Evolutionary conservation across 2,888 invertebrate genomes (phyloP), one percentile per base, ranked within the genome.

Genomic region (Ochropleura leucogaster): DNA sequence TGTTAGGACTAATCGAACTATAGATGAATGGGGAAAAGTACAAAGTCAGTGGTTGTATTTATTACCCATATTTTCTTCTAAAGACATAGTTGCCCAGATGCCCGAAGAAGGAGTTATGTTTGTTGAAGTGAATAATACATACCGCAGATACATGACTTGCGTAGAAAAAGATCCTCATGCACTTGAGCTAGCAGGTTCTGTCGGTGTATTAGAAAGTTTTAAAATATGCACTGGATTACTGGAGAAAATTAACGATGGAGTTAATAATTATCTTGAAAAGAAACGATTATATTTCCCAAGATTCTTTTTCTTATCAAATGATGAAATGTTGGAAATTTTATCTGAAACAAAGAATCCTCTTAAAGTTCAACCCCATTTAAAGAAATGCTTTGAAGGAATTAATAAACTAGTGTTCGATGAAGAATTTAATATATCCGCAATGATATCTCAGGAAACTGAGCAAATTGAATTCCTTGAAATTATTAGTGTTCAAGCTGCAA

Each of bases 261-360:
- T 99, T 0, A 97, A 98, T 85, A 97, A 97, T 86, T 99, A 98
- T 91, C 95, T 99, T 79, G 98, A 98, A 94, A 98, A 98, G 94
- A 99, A 98, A 92, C 95, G 98, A 83, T 94, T 98, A 14, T 98
- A 97, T 92, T 99, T 99, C 91, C 98, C 98, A 59, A 97, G 99
- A 92, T 98, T 99, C 92, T 99, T 99, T 96, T 99, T 99, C 91
- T 96, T 99, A 76, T 99, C 99, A 9, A 99, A 99, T 92, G 98
- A 98, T 89, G 99, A 99, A 94, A 98, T 99, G 97, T 95, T 99
- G 86, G 98, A 99, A 94, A 98, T 99, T 87, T 96, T 99, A 79
- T 98, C 98, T 0, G 98, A 99, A 96, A 98, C 98, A 3, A 98
- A 98, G 94, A 98, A 98, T 91, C 98, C 98, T 0, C 93, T 97